Conservation (phyloP, 2,797 vertebrate genomes). For the Cossypha heuglini region DNA sequence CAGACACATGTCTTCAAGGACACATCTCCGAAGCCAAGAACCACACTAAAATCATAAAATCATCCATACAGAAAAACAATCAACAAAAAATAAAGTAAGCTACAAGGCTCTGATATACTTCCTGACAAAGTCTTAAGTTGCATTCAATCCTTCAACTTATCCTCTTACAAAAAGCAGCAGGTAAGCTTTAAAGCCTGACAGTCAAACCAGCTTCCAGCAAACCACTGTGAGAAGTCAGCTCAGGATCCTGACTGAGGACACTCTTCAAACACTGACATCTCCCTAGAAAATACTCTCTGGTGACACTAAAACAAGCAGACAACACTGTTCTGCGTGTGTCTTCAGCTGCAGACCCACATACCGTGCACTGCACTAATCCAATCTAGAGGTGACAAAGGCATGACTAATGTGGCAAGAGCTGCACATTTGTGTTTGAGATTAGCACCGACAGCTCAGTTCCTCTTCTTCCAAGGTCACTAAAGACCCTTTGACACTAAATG, state of each 20-base stretch:
- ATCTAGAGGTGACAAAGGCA: conserved; percentile 43
- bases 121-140: not conserved
- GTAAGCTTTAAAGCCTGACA: not conserved
- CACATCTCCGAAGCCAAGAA: not conserved
- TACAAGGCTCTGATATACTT: not conserved
- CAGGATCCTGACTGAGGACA: not conserved
- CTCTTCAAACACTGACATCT: not conserved
- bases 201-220: not conserved
- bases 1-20: not conserved
- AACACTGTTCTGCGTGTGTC: not conserved
- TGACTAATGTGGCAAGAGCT: not conserved
- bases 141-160: not conserved
- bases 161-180: not conserved
- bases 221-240: not conserved
- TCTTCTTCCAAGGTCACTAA: conserved; percentile 21
- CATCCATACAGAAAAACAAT: not conserved
- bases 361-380: not conserved
- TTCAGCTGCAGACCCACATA: not conserved
- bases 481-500: not conserved
- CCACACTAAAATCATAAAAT: not conserved
- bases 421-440: conserved; percentile 6
- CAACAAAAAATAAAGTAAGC: not conserved
- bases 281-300: not conserved
- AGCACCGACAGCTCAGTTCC: not conserved
- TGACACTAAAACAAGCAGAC: conserved; percentile 31